Percentiles rank a stretch among this genome's conserved stretches.
These are phyloP conservation scores for Apotomis capreana DNA, from an alignment of 2,888 invertebrate genomes.

Conservation along the genomic window DNA sequence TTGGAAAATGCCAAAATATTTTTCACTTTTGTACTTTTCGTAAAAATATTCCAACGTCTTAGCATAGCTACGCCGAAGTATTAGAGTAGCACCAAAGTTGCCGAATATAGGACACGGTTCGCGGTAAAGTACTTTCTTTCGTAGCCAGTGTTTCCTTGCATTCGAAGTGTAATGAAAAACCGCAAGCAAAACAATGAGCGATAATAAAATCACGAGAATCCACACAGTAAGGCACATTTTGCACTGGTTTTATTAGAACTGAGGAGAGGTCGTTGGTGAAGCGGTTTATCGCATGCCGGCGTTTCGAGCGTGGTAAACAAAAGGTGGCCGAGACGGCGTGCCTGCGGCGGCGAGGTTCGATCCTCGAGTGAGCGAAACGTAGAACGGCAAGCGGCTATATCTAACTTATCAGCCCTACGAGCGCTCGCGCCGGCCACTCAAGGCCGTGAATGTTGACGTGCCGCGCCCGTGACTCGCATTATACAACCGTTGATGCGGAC, in stretches of 20 bases:
- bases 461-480: slow-evolving; percentile 73
- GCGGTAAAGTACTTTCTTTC: slow-evolving; percentile 72
- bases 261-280: slow-evolving; percentile 5
- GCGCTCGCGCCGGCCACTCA: slow-evolving; percentile 52
- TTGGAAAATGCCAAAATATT: slow-evolving; percentile 76
- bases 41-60: slow-evolving; percentile 72
- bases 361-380: slow-evolving; percentile 66
- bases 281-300: slow-evolving; percentile 59
- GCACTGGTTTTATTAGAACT: slow-evolving; percentile 49
- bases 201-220: slow-evolving; percentile 60
- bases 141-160: slow-evolving; percentile 75
- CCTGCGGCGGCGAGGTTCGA: slow-evolving; percentile 58
- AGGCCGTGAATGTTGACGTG: slow-evolving; percentile 71
- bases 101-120: slow-evolving; percentile 79
- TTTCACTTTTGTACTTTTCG: slow-evolving; percentile 63
- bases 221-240: slow-evolving; percentile 64
- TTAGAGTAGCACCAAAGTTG: slow-evolving; percentile 76
- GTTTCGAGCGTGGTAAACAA: slow-evolving; percentile 68
- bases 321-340: slow-evolving; percentile 50
- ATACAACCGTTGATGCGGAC: slow-evolving; percentile 32
- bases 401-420: slow-evolving; percentile 62
- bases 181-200: slow-evolving; percentile 60
- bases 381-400: slow-evolving; percentile 61
- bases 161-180: slow-evolving; percentile 69
- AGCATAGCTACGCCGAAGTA: slow-evolving; percentile 71